Conservation (phyloP, 2,797 vertebrate genomes). For the Sebastes taczanowskii region DNA sequence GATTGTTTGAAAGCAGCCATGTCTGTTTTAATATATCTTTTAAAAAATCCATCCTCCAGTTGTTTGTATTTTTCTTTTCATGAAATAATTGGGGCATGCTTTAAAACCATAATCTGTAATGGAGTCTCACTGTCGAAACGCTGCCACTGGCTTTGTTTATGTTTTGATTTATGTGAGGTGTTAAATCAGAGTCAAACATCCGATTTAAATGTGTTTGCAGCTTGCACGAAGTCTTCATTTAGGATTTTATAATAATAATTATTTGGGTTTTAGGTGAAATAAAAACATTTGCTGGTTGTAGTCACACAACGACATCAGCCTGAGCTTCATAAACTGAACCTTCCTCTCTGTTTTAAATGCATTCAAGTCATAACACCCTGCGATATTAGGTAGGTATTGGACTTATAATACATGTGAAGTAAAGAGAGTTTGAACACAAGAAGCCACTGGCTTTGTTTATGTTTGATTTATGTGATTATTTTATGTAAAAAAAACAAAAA, state of each 20-base stretch:
- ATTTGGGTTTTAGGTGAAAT: neutral
- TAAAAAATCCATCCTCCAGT: constrained; percentile 9
- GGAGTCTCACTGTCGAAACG: constrained; percentile 13
- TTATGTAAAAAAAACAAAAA: too few relatives aligned
- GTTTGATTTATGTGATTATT: too few relatives aligned
- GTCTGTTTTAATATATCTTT: constrained; percentile 25
- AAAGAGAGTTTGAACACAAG: too few relatives aligned
- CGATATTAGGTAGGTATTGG: too few relatives aligned
- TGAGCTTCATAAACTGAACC: too few relatives aligned
- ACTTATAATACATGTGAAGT: too few relatives aligned
- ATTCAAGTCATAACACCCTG: too few relatives aligned
- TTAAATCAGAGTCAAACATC: neutral
- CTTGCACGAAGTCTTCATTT: neutral
- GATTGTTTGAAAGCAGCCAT: constrained; percentile 50
- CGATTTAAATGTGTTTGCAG: neutral
- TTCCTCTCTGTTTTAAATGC: too few relatives aligned
- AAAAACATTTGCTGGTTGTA: too few relatives aligned
- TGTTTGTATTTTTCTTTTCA: constrained; percentile 47
- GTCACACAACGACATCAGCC: fast-evolving
- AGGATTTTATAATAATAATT: neutral
- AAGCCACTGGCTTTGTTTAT: too few relatives aligned
- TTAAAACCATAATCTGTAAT: constrained; percentile 36
- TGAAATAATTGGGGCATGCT: constrained; percentile 42
- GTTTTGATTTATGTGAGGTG: constrained; percentile 43
- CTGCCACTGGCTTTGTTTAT: constrained; percentile 53